Conservation (phyloP, 30 jellyfish, hydroid and myxozoan genomes). For the Aurelia coerulea region DNA sequence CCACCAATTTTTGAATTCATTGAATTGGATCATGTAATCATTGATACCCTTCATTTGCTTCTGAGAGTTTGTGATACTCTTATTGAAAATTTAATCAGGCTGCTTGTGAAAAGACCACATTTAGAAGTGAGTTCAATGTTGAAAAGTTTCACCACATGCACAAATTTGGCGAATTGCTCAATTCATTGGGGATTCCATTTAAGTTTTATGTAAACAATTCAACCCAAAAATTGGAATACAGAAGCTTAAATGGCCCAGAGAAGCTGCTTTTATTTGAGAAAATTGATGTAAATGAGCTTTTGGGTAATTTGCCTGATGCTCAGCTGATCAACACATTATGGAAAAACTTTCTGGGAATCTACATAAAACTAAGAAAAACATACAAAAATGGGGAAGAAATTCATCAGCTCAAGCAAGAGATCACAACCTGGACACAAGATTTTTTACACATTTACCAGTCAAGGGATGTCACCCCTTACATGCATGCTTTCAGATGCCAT, state of each 20-base stretch:
- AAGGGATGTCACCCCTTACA: slow-evolving; percentile 31
- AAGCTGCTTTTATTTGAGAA: slow-evolving; percentile 13
- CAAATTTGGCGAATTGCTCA: background rate
- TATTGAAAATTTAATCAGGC: too few species aligned
- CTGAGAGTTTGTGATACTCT: too few species aligned
- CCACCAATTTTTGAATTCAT: background rate
- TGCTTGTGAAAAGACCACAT: background rate
- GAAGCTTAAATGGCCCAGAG: slow-evolving; percentile 45
- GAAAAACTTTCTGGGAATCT: slow-evolving; percentile 9
- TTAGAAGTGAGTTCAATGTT: slow-evolving; percentile 4
- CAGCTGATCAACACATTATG: slow-evolving; percentile 5
- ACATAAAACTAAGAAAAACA: background rate
- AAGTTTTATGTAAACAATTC: background rate
- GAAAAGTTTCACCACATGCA: background rate
- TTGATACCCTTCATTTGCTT: too few species aligned
- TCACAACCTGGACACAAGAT: slow-evolving; percentile 31
- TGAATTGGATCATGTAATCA: too few species aligned
- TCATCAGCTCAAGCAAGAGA: background rate
- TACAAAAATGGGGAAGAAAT: background rate
- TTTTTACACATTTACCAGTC: slow-evolving; percentile 9
- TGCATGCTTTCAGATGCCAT: slow-evolving; percentile 53
- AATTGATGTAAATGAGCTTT: slow-evolving; percentile 14
- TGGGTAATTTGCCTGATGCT: background rate
- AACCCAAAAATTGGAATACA: background rate
- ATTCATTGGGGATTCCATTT: slow-evolving; percentile 3